Evolutionary conservation across 2,113 vertebrate genomes (phyloP), one percentile per base, ranked within the genome.

Genomic region (Psittacula cyanocephala): DNA sequence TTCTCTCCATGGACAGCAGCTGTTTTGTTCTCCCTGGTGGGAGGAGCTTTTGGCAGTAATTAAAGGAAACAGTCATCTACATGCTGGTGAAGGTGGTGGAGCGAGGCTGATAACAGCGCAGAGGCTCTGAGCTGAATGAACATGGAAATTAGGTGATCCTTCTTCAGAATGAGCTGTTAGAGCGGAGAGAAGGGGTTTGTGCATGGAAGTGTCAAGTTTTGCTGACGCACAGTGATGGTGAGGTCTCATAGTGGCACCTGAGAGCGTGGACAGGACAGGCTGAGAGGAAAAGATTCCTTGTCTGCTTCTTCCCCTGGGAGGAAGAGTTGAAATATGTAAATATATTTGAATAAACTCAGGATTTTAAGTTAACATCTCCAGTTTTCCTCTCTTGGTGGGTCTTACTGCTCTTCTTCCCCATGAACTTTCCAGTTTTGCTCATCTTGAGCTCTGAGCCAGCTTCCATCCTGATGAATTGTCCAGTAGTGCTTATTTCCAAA

Each of bases 31-130:
- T 96, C 89, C 87, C 91, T 86, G 75, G 25, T 95, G 91, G 96
- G 96, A 94, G 89, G 96, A 95, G 92, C 86, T 86, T 95, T 95
- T n/a, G 0, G 92, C 95, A 89, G 89, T 89, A 94, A 96, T 96
- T 96, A 96, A 95, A 94, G 43, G 49, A 18, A 93, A 70, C 89
- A 95, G 92, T 92, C 81, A 24, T 91, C 94, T 81, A 2, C 70
- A 11, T 3, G 20, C 78, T 24, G 46, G 86, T 89, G 89, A 6
- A 89, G 60, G 96, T 87, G 84, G 89, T 94, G 93, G 84, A 89
- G 89, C 1, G 23, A 85, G 89, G 81, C 92, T 95, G 95, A 74
- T 93, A 95, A 80, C 67, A 78, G 95, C 89, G 59, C 59, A 93
- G 88, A 89, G 85, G 46, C 86, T 94, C 49, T 27, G 86, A 92